These are phyloP conservation scores for Girardia tigrina DNA, from an alignment of 2,888 invertebrate genomes.

Conservation along the genomic window DNA sequence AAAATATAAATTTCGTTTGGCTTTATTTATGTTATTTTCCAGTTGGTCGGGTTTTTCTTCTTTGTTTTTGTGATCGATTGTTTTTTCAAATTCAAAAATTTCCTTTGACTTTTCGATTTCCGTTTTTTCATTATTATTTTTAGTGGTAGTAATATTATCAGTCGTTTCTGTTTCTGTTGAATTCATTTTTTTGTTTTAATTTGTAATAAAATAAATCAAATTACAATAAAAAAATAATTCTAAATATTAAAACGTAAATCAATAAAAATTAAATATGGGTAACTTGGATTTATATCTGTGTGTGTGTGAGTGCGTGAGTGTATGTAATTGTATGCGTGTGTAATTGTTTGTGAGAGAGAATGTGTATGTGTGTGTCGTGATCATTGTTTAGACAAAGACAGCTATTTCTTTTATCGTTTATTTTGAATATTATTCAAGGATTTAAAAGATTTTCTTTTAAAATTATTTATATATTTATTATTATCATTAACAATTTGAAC, in stretches of 20 bases:
- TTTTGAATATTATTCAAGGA: too few species aligned
- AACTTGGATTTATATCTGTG: background rate
- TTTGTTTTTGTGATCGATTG: background rate
- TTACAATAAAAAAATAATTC: background rate
- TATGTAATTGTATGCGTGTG: background rate
- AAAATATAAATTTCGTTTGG: conserved; percentile 18
- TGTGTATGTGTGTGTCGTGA: background rate
- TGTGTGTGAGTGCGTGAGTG: background rate
- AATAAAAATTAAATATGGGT: conserved; percentile 21
- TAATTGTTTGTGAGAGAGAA: too few species aligned
- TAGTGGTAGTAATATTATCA: background rate
- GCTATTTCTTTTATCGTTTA: background rate
- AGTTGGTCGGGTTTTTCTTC: too few species aligned
- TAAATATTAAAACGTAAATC: background rate
- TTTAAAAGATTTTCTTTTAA: too few species aligned
- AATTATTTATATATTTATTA: too few species aligned
- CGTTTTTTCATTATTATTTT: background rate
- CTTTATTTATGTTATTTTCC: background rate
- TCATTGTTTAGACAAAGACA: background rate
- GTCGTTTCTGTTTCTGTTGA: background rate
- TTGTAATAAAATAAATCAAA: background rate
- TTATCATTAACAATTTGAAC: too few species aligned
- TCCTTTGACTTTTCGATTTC: background rate
- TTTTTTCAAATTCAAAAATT: background rate
- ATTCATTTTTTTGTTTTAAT: background rate